These are phyloP conservation scores for Hephaestus fuliginosus DNA, from an alignment of 2,797 vertebrate species.

Conservation along the genomic window DNA sequence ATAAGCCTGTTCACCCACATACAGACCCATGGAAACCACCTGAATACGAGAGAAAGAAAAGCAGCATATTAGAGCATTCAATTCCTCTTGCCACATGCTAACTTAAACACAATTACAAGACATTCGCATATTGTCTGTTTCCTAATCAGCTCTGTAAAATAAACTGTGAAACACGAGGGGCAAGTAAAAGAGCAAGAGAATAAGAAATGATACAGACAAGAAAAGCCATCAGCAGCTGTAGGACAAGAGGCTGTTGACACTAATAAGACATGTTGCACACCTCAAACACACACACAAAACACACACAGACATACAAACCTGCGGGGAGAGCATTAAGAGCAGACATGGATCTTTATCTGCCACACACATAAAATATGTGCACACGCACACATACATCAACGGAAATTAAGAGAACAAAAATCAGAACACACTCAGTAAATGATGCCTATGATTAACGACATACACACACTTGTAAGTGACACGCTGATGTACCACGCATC, in stretches of 20 bases:
- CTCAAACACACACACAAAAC: constrained; percentile 14
- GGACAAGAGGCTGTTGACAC: constrained; percentile 23
- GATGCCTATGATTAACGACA: not conserved
- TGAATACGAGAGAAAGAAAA: constrained; percentile 59
- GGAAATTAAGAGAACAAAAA: not conserved
- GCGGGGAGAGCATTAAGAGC: not conserved
- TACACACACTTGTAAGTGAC: not conserved
- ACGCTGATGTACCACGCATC: not conserved
- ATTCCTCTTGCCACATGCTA: not conserved
- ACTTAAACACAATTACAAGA: not conserved
- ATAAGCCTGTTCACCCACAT: constrained; percentile 95
- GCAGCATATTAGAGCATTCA: not conserved
- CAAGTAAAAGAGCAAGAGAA: not conserved
- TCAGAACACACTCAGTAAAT: not conserved
- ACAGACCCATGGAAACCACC: constrained; percentile 97
- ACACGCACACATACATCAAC: not conserved
- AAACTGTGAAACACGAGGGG: not conserved
- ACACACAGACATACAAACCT: constrained; percentile 5
- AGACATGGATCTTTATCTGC: not conserved
- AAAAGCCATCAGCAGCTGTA: constrained; percentile 17
- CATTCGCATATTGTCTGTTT: not conserved
- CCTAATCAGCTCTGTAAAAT: constrained; percentile 5
- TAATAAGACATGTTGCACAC: constrained; percentile 5
- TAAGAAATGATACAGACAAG: not conserved
- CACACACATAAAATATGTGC: not conserved